Percentiles rank a stretch among this genome's conserved stretches.
These are phyloP conservation scores for Addax nasomaculatus DNA, from an alignment of 2,113 vertebrate genomes.

Conservation along the genomic window DNA sequence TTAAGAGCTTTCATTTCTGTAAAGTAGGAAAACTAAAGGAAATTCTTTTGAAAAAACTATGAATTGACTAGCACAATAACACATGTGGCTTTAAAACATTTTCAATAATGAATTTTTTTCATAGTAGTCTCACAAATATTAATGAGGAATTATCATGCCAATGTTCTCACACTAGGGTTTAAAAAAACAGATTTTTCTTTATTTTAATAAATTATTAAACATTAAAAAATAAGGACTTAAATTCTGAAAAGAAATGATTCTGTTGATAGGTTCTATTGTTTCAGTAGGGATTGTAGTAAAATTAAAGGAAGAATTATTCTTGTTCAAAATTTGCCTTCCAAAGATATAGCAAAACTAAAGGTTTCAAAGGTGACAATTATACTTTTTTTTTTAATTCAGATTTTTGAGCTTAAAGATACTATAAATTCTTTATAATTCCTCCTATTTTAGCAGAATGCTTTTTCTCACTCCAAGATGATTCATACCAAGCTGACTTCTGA, in stretches of 20 bases:
- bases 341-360: background rate
- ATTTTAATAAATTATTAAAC: background rate
- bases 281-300: background rate
- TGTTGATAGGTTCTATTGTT: background rate
- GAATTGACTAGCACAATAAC: background rate
- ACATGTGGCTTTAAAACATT: background rate
- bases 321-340: background rate
- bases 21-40: background rate
- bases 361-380: background rate
- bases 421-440: slow-evolving; percentile 7
- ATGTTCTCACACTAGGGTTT: background rate
- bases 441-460: background rate
- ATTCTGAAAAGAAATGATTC: background rate
- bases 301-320: background rate
- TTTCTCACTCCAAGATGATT: background rate
- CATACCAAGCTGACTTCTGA: background rate
- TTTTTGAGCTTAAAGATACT: background rate
- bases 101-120: background rate
- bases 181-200: background rate
- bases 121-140: background rate
- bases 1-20: background rate
- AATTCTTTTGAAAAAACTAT: background rate
- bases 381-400: background rate
- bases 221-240: background rate
- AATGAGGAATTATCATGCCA: background rate